Evolutionary conservation across 1,140 invertebrate genomes (phyloP).

Genomic region (Propsilocerus akamusi): DNA sequence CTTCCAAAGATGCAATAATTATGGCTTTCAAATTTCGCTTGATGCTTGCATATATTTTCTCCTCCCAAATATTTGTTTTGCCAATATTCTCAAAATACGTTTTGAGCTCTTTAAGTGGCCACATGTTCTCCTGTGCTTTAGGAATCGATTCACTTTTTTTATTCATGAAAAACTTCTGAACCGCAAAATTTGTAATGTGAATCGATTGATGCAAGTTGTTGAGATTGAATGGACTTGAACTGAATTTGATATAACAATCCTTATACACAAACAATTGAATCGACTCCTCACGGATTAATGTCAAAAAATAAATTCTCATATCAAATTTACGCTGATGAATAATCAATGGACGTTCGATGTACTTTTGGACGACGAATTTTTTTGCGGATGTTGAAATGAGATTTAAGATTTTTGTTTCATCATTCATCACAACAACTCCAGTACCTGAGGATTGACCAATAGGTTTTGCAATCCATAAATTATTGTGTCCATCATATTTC

Average conservation of each 20-base stretch:
- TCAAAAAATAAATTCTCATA: background rate
- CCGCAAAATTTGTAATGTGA: constrained; percentile 2
- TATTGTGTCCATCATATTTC: background rate
- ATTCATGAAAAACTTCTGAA: background rate
- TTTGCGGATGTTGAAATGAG: background rate
- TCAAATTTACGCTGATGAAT: background rate
- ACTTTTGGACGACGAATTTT: background rate
- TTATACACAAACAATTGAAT: background rate
- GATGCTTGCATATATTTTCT: background rate
- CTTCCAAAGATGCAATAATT: background rate
- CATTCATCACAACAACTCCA: background rate
- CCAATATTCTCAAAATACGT: background rate
- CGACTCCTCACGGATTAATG: background rate
- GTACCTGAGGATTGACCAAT: background rate
- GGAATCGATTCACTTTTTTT: background rate
- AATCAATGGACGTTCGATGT: background rate
- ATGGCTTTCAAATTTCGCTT: background rate
- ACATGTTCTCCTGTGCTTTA: background rate
- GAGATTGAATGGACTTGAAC: background rate
- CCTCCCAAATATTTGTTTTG: background rate
- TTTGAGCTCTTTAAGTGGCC: background rate
- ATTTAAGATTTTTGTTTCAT: background rate
- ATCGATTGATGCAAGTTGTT: background rate
- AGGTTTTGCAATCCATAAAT: constrained; percentile 4
- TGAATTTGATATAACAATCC: constrained; percentile 1